Base-by-base conservation (phyloP, 2,888 invertebrate genomes). In the Brachylomia viminalis region DNA sequence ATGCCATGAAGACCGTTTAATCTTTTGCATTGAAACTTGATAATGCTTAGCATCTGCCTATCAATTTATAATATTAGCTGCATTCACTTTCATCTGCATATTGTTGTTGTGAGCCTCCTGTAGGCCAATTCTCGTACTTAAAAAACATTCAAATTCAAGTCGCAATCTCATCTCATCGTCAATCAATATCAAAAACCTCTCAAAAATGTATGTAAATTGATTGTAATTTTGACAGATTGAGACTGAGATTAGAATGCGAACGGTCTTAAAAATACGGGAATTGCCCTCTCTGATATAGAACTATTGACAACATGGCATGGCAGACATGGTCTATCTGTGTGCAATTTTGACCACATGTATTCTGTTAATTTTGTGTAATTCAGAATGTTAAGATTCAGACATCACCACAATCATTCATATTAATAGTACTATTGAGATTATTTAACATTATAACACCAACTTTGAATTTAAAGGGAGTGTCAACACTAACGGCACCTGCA, bases 381-480 rank as follows among this genome's bases (percentile, higher is more conserved):
- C 30, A 27, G n/a, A 47, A 61, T 49, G 11, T 61, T 23, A 59
- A 33, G 6, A 59, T 13, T 49, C 20, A 33, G 20, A 33, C 59
- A 33, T 59, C 20, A 42, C 3, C 38, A 17, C 8, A 20, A 64
- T 64, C 10, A 17, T n/a, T 42, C 17, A 17, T 8, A n/a, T 62
- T n/a, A 27, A 42, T 27, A 2, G 20, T 66, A 23, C 15, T 23
- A 15, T 47, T 15, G 30, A n/a, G 15, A 23, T 66, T 49, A 33
- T 33, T 23, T 49, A 23, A n/a, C 17, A 11, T 11, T 17, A n/a
- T n/a, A 52, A n/a, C 38, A 54, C 15, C 7, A 15, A 11, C 23
- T 42, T 58, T 52, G 17, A n/a, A 61, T 70, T 84, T 72, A 79
- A 88, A 90, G 91, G 84, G 86, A 65, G 82, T 84, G 2, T 17